A percentile compares a stretch with the other conserved stretches of the same genome.
Conservation (phyloP, 2,888 invertebrate species). For the Bombyx huttoni region DNA sequence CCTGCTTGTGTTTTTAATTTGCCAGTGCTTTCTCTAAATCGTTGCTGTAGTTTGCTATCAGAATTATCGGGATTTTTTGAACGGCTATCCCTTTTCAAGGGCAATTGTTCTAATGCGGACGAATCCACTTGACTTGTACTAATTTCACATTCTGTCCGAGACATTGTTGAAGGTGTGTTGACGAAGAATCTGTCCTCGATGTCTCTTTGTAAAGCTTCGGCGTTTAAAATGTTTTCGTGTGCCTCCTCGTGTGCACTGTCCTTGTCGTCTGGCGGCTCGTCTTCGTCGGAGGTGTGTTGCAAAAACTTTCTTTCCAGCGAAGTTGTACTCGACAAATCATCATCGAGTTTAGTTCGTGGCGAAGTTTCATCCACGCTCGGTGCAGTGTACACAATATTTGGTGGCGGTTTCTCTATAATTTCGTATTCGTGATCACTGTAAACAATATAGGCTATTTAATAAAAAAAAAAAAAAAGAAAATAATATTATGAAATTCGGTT, state of each 20-base stretch:
- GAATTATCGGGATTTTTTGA: constrained; percentile 63
- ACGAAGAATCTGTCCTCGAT: constrained; percentile 76
- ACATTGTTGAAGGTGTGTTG: constrained; percentile 72
- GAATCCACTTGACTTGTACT: constrained; percentile 79
- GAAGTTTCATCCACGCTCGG: constrained; percentile 47
- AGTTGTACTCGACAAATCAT: constrained; percentile 65
- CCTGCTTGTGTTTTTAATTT: constrained; percentile 80
- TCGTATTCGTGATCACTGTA: constrained; percentile 95
- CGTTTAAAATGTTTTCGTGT: constrained; percentile 38
- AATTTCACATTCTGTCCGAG: constrained; percentile 75
- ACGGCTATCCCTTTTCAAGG: constrained; percentile 71
- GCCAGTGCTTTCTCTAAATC: constrained; percentile 78
- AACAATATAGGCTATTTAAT: constrained; percentile 20
- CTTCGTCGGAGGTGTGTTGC: constrained; percentile 65
- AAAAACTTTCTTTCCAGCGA: constrained; percentile 60
- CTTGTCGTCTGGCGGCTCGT: constrained; percentile 47
- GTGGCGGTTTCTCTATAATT: constrained; percentile 82
- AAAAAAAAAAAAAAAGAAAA: constrained; percentile 6
- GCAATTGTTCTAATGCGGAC: constrained; percentile 75
- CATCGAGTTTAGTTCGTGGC: constrained; percentile 49
- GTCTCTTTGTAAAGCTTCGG: constrained; percentile 74
- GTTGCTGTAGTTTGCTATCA: constrained; percentile 75
- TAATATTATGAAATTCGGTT: background rate
- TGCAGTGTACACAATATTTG: constrained; percentile 48
- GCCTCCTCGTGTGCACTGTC: constrained; percentile 31